Base-by-base conservation (phyloP, 2,888 invertebrate species). In the Belgica antarctica region DNA sequence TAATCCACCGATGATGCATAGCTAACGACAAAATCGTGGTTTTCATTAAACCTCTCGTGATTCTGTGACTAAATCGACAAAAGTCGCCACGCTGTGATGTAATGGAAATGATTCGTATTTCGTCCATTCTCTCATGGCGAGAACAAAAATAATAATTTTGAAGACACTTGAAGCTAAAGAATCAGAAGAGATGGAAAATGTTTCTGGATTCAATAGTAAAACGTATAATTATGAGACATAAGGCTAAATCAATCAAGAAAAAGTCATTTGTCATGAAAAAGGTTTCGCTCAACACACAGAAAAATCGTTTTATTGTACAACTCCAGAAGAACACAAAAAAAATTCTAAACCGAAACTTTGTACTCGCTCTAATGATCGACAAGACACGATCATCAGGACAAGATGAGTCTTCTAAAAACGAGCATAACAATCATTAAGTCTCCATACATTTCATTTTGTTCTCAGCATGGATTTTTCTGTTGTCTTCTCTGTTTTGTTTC, bases 191-290 rank as follows among this genome's bases (percentile, higher is more conserved):
- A 10, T 17, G 27, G 24, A 61, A n/a, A 17, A 22, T 22, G 7
- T 12, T 52, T 52, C 10, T n/a, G 15, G 25, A 31, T 34, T 62
- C 62, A 62, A 62, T 31, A 31, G 62, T 10, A 17, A 4, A 41
- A 68, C 68, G 31, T 68, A 34, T 68, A 68, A 68, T 68, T 68
- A 68, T 68, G 68, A 68, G 68, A 68, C 68, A 68, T 68, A 61
- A 70, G 70, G 70, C 46, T 61, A 22, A 70, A 70, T 61, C 61
- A 59, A 70, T 61, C 61, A 59, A 70, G 24, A 68, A 70, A 70
- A 70, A 70, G 70, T 70, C 70, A 70, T 70, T 70, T 70, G 70
- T 70, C 70, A 70, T 70, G 61, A 17, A 68, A n/a, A 61, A 61
- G 61, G 46, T 59, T n/a, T n/a, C 34, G 25, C 28, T 28, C 22